Evolutionary conservation across 2,113 vertebrate species (phyloP).

Genomic region (Aix galericulata): DNA sequence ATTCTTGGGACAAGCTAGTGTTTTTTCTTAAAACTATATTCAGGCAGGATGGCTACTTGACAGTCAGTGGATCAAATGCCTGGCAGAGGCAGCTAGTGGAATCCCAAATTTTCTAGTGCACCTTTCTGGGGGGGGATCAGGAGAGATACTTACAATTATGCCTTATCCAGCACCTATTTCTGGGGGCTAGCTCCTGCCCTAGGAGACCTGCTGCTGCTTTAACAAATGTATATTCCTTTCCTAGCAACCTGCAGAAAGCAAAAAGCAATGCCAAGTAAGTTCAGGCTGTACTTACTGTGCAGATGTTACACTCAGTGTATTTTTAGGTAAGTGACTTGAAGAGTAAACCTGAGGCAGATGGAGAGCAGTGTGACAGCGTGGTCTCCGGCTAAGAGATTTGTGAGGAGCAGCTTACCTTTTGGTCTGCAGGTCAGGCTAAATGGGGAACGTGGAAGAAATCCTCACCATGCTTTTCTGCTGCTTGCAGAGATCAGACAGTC

Average conservation of each 20-base stretch:
- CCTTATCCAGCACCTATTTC: not conserved
- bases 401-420: not conserved
- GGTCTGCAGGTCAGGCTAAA: not conserved
- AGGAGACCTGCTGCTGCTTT: not conserved
- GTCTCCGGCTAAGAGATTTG: not conserved
- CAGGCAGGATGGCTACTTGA: not conserved
- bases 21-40: not conserved
- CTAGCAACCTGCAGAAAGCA: not conserved
- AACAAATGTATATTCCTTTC: slow-evolving; percentile 18
- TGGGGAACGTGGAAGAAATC: not conserved
- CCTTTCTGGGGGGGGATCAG: not conserved
- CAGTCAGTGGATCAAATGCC: not conserved
- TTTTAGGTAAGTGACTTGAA: not conserved
- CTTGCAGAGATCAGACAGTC: not conserved
- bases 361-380: not conserved
- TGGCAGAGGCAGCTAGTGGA: not conserved
- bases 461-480: not conserved
- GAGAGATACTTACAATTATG: not conserved
- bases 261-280: not conserved
- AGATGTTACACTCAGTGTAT: not conserved
- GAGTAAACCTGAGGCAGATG: not conserved
- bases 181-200: not conserved
- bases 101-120: not conserved
- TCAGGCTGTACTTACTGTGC: not conserved
- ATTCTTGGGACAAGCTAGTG: not conserved